These are phyloP conservation scores for Agriopis marginaria DNA, from an alignment of 2,888 invertebrate genomes.

Conservation along the genomic window DNA sequence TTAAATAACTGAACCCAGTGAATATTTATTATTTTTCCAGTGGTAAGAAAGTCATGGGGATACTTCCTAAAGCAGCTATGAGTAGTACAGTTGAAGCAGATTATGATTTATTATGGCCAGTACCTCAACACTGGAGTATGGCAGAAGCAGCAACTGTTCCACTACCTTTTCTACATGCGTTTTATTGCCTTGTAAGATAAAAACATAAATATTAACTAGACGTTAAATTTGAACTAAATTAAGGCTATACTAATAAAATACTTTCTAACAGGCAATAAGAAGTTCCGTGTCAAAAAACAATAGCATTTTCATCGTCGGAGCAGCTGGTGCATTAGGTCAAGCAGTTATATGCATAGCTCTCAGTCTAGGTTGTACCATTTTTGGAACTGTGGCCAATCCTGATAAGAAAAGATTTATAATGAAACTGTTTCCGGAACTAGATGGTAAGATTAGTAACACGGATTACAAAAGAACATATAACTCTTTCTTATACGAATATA, in stretches of 20 bases:
- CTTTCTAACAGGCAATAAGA: conserved; percentile 31
- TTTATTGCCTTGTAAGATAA: conserved; percentile 47
- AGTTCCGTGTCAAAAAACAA: neutral
- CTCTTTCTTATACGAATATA: too few species aligned
- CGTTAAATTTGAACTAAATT: neutral
- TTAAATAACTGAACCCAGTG: too few species aligned
- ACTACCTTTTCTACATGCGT: conserved; percentile 87
- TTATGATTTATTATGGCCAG: conserved; percentile 81
- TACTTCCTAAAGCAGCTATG: conserved; percentile 76
- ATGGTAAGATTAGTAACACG: too few species aligned
- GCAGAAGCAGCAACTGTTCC: conserved; percentile 90
- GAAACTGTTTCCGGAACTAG: conserved; percentile 18
- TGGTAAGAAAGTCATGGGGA: conserved; percentile 86
- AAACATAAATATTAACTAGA: neutral
- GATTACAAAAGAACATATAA: neutral
- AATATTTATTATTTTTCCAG: conserved; percentile 46
- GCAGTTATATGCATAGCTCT: conserved; percentile 40
- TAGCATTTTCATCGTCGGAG: conserved; percentile 36
- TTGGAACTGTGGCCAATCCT: conserved; percentile 32
- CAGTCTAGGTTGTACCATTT: conserved; percentile 31
- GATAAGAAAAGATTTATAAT: conserved; percentile 34
- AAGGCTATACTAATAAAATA: neutral
- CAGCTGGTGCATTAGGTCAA: conserved; percentile 39
- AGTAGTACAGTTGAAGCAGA: conserved; percentile 82
- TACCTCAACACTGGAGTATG: conserved; percentile 88